Conservation (phyloP, 2,888 invertebrate genomes). For the Ptychoptera contaminata region DNA sequence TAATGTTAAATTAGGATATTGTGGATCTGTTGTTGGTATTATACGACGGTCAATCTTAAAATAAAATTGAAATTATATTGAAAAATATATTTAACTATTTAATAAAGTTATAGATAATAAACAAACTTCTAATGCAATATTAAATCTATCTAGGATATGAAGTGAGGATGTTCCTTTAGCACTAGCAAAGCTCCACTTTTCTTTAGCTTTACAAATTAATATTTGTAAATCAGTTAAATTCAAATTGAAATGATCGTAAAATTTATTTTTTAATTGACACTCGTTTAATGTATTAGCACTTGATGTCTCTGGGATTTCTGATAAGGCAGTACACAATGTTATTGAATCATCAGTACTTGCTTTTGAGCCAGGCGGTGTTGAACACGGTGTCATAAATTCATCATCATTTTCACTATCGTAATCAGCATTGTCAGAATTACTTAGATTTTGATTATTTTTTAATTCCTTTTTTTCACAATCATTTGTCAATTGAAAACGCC, state of each 20-base stretch:
- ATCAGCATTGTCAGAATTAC: no score
- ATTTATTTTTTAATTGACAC: conserved; percentile 44
- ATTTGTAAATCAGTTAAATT: conserved; percentile 75
- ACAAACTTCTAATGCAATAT: conserved; percentile 45
- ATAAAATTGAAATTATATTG: no score
- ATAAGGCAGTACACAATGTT: conserved; percentile 23
- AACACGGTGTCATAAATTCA: conserved; percentile 70
- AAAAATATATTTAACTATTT: no score
- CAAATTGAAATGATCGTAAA: conserved; percentile 65
- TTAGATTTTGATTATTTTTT: conserved; percentile 12
- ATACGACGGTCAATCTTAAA: conserved; percentile 47
- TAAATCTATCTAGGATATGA: conserved; percentile 72
- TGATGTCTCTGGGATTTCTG: conserved; percentile 12
- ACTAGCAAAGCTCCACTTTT: conserved; percentile 81
- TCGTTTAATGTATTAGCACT: conserved; percentile 45
- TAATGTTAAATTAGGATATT: conserved; percentile 69
- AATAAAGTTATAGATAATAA: no score
- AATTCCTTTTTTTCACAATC: conserved; percentile 14
- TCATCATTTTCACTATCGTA: conserved; percentile 25
- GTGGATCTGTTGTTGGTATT: conserved; percentile 69
- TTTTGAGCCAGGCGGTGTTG: conserved; percentile 66
- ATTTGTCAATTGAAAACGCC: conserved; percentile 43
- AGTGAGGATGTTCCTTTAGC: conserved; percentile 68
- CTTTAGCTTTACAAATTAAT: conserved; percentile 72
- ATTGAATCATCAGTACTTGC: conserved; percentile 41